A percentile compares a stretch with the other conserved stretches of the same genome.
Conservation (phyloP, 2,888 invertebrate species). For the Amitus sp. region DNA sequence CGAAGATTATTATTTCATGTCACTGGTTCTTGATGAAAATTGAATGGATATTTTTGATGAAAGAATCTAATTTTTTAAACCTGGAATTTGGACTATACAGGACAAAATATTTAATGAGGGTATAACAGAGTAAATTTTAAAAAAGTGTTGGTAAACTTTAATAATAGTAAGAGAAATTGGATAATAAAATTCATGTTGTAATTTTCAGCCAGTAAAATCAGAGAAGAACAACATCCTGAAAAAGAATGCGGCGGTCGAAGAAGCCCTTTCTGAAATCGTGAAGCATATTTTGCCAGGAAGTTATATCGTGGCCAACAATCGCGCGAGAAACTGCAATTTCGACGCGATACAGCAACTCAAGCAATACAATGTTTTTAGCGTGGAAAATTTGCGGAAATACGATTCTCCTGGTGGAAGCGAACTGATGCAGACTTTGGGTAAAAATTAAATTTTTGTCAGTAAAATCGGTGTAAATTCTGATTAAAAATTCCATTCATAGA, state of each 20-base stretch:
- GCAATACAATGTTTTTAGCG: constrained; percentile 62
- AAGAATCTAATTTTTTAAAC: too few relatives aligned
- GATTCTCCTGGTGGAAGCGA: constrained; percentile 64
- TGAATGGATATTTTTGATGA: too few relatives aligned
- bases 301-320: constrained; percentile 63
- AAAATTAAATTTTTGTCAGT: background rate
- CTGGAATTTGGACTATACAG: too few relatives aligned
- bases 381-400: constrained; percentile 64
- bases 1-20: too few relatives aligned
- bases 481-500: constrained; percentile 63
- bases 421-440: constrained; percentile 64
- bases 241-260: constrained; percentile 56
- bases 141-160: too few relatives aligned
- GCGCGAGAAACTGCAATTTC: constrained; percentile 60
- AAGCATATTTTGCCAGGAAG: constrained; percentile 61
- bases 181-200: too few relatives aligned
- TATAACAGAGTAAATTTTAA: too few relatives aligned
- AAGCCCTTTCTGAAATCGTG: constrained; percentile 61
- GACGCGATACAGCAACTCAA: constrained; percentile 57
- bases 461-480: constrained; percentile 1
- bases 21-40: too few relatives aligned
- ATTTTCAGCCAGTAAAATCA: constrained; percentile 46
- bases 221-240: constrained; percentile 45
- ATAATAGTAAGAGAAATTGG: too few relatives aligned
- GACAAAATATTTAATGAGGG: too few relatives aligned